Base-by-base conservation (phyloP, 2,113 vertebrate species). In the Centropristis striata region DNA sequence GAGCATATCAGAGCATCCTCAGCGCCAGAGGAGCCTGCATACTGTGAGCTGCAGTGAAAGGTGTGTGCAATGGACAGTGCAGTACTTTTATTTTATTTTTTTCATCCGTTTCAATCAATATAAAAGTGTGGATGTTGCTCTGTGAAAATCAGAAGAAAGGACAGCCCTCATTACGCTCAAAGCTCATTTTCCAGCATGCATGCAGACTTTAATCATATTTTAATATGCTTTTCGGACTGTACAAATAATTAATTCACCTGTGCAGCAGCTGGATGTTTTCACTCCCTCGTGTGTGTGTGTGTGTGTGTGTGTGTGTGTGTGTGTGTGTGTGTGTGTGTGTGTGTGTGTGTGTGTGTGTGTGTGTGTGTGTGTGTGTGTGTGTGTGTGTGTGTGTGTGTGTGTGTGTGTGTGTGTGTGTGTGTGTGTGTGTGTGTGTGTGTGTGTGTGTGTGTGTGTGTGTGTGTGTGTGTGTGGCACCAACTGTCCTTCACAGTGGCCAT, bases 401-500 rank as follows among this genome's bases (percentile, higher is more conserved):
- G 15, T 58, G 12, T 50, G 12, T 55, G 10, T n/a, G 12, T 59
- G 13, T 75, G 5, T 49, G 58, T 78, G 32, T 68, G 25, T 57
- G 16, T 12, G 44, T 21, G 28, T 36, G 54, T 53, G 53, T 46
- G 37, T 36, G 41, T 67, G 58, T 58, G 12, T 50, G 12, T 55
- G 10, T n/a, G 12, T 59, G 13, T 75, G 5, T 49, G 58, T 78
- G 32, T 68, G 25, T 57, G 16, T 12, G 44, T 21, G 28, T 36
- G 54, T 53, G 53, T 46, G 37, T 36, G 41, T 67, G 58, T 41
- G 58, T n/a, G 15, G 2, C n/a, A 37, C 47, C 67, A n/a, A 5
- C 82, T 77, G 74, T 84, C 84, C 87, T 88, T 84, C 77, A 78
- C 71, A 57, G 65, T 63, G 78, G 51, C 65, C 41, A 61, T 88